Conservation (phyloP, 2,888 invertebrate genomes). For the Galeopsomyia nigrocyanea region DNA sequence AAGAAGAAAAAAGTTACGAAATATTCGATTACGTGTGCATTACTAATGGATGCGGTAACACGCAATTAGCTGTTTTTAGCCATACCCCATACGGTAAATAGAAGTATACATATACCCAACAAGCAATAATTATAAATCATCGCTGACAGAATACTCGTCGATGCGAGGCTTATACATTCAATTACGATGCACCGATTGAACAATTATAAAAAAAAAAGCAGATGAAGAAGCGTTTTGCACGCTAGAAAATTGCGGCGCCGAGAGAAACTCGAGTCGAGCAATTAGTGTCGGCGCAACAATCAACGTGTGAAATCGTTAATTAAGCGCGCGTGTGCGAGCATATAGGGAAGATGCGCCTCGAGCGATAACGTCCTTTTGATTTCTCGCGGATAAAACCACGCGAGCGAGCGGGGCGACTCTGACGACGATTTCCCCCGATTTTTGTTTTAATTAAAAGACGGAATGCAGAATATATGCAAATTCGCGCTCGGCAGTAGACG, state of each 20-base stretch:
- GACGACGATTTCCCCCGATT: background rate
- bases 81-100: too few relatives aligned
- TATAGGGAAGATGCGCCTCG: conserved; percentile 11
- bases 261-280: too few relatives aligned
- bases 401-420: too few relatives aligned
- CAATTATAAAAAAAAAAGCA: conserved; percentile 49
- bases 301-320: conserved; percentile 50
- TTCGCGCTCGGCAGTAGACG: too few relatives aligned
- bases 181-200: conserved; percentile 44
- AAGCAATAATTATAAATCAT: conserved; percentile 11
- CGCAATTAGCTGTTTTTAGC: too few relatives aligned
- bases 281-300: conserved; percentile 52
- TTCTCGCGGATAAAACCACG: too few relatives aligned
- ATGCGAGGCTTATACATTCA: conserved; percentile 25
- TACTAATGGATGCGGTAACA: too few relatives aligned
- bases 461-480: too few relatives aligned
- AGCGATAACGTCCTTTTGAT: background rate
- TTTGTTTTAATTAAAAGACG: conserved; percentile 25
- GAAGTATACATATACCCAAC: background rate
- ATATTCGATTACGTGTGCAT: background rate
- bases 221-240: conserved; percentile 2
- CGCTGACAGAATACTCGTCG: conserved; percentile 39
- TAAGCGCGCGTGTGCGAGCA: conserved; percentile 31
- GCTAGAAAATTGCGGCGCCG: conserved; percentile 41
- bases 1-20: background rate